phyloP scores from a whole-genome alignment of 2,888 invertebrate genomes.

The Brachylomia viminalis region DNA sequence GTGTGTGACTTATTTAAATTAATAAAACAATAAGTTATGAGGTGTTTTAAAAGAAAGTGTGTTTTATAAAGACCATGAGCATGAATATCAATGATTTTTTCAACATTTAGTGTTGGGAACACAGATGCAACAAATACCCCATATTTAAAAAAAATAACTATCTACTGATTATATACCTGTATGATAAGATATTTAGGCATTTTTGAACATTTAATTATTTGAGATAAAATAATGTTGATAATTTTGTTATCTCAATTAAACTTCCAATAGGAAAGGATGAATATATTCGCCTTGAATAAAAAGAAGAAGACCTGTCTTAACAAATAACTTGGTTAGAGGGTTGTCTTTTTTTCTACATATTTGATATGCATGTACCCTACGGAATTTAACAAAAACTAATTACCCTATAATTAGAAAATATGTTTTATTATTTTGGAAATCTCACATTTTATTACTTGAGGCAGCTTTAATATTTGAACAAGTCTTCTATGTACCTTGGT shows the following conservation, averaged over 20 bases:
- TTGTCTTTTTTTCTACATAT: no score
- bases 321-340: neutral
- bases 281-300: neutral
- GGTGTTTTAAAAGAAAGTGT: neutral
- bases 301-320: neutral
- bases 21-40: neutral
- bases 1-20: neutral
- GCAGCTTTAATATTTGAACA: neutral
- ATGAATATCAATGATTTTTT: neutral
- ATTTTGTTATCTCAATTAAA: constrained; percentile 20
- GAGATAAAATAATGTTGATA: constrained; percentile 50
- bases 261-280: neutral
- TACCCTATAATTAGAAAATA: constrained; percentile 4
- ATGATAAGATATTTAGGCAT: constrained; percentile 47
- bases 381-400: constrained; percentile 6
- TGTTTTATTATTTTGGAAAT: neutral
- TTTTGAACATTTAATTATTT: constrained; percentile 25
- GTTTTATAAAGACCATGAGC: neutral
- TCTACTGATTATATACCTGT: constrained; percentile 12
- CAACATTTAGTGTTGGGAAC: neutral
- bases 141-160: constrained; percentile 11
- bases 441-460: neutral
- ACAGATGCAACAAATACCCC: neutral
- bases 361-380: neutral
- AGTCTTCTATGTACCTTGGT: constrained; percentile 12